Conservation (phyloP, 2,797 vertebrate genomes). For the Sphenopsis melanotis region DNA sequence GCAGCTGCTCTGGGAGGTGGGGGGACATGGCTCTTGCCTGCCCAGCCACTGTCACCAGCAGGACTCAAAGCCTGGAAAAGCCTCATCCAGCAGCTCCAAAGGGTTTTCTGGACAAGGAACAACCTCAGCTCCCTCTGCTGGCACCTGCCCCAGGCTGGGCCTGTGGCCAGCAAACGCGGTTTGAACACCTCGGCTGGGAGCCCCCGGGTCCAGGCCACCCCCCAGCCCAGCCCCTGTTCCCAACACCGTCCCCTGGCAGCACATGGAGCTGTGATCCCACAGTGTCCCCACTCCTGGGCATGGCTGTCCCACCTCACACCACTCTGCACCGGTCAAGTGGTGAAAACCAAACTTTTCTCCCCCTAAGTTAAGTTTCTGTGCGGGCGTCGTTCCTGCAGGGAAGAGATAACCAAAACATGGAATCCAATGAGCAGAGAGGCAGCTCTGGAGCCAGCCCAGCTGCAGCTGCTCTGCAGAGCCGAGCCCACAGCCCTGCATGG, state of each 20-base stretch:
- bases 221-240: not conserved
- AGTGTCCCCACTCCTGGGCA: rapidly evolving
- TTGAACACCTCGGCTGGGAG: not conserved
- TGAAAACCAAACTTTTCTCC: not conserved
- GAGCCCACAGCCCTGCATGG: not conserved
- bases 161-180: not conserved
- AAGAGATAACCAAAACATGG: rapidly evolving
- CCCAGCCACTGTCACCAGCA: not conserved
- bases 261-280: rapidly evolving
- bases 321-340: rapidly evolving
- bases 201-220: not conserved
- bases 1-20: rapidly evolving
- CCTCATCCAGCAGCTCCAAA: not conserved
- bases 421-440: rapidly evolving
- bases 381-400: not conserved
- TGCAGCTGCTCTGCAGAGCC: not conserved
- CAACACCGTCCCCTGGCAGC: rapidly evolving
- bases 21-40: rapidly evolving
- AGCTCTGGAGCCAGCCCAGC: not conserved
- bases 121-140: constrained; percentile 60
- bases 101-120: not conserved
- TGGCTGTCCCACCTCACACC: rapidly evolving
- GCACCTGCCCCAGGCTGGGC: not conserved
- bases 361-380: rapidly evolving
- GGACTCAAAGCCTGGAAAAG: not conserved